Evolutionary conservation across 2,888 invertebrate species (phyloP), one percentile per base, ranked within the genome.

Genomic region (Ennomos fuscantarius): DNA sequence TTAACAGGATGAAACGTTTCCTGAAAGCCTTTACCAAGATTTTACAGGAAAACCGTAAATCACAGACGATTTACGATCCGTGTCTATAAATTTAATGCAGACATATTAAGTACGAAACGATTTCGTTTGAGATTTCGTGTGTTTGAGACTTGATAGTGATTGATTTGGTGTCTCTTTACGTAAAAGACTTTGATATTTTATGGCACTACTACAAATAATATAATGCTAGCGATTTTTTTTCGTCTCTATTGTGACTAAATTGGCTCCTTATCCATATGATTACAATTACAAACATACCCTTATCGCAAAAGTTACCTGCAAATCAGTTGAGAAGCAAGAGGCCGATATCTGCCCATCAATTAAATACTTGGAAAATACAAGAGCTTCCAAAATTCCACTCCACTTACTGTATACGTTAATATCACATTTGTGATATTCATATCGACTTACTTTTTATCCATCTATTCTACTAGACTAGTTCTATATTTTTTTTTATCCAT

Each of bases 11-110:
- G 49, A 51, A 56, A 60, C 42, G 51, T 24, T 3, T 24, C 24
- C 24, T 24, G 24, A 24, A 24, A 24, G 24, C 47, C 48, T 57
- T 31, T 11, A 15, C 15, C 51, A 46, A 48, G 45, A 53, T 50
- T 59, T 55, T 49, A 45, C 31, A 48, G 56, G 45, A 41, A 56
- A 53, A 51, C 48, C 56, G 39, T 62, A 59, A 56, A 59, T 59
- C 53, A 47, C 33, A 50, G 11, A 56, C 59, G 59, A 56, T 62
- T 51, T 31, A 11, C 56, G 33, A 53, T 51, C 37, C n/a, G 32
- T n/a, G 42, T 39, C 49, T 35, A 46, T 56, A 56, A 56, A 57
- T 57, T 57, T 44, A 44, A 52, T 52, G 57, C 47, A 42, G 52
- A 52, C 52, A 57, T 40, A 57, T 48, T 57, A 12, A 35, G 52